A percentile compares a stretch with the other conserved stretches of the same genome.
These are phyloP conservation scores for Linurgus olivaceus DNA, from an alignment of 2,797 vertebrate species.

Conservation along the genomic window DNA sequence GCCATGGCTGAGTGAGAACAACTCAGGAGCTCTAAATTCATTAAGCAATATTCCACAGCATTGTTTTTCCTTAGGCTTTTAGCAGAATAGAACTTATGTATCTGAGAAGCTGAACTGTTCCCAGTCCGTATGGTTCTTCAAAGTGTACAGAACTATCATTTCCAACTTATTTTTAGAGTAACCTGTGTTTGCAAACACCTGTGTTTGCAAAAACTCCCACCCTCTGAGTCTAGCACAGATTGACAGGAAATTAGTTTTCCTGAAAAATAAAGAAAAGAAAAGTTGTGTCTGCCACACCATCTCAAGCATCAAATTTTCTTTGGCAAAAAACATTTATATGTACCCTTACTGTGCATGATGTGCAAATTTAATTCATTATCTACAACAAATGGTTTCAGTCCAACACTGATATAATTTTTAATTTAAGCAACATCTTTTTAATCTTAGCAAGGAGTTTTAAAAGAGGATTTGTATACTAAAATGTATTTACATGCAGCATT, in stretches of 20 bases:
- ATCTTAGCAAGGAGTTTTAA: not conserved
- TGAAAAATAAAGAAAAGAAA: not conserved
- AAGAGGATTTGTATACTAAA: not conserved
- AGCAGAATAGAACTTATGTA: not conserved
- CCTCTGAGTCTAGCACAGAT: not conserved
- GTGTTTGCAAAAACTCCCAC: conserved; percentile 3
- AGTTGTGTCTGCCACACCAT: not conserved
- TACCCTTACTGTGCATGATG: not conserved
- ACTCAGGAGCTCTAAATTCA: not conserved
- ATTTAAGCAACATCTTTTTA: not conserved
- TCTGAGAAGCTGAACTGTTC: not conserved
- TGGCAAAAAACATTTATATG: not conserved
- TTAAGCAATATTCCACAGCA: not conserved
- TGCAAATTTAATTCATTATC: not conserved
- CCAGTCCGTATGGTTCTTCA: not conserved
- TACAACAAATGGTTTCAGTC: not conserved
- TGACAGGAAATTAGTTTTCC: conserved; percentile 31
- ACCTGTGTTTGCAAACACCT: conserved; percentile 36
- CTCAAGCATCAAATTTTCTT: not conserved
- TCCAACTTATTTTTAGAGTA: conserved; percentile 42
- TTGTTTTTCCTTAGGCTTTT: not conserved
- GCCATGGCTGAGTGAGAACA: not conserved
- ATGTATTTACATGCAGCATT: not conserved
- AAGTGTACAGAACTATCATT: not conserved
- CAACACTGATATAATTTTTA: not conserved